These are phyloP conservation scores for Cryptosula pallasiana DNA, from an alignment of 2,888 invertebrate species.

Conservation along the genomic window DNA sequence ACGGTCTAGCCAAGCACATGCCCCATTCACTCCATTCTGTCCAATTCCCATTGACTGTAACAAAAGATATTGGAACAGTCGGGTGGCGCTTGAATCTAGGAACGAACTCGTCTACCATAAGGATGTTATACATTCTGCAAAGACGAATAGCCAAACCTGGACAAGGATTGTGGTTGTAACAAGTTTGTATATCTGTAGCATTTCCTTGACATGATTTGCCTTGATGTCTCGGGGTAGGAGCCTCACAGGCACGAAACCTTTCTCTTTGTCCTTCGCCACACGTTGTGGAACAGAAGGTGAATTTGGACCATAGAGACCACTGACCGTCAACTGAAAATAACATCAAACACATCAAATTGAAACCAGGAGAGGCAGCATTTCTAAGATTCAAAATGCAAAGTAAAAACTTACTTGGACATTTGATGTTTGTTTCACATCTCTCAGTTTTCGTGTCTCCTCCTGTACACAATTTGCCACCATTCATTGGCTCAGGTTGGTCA, in stretches of 20 bases:
- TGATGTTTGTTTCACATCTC: neutral
- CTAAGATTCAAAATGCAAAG: neutral
- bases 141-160: neutral
- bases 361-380: neutral
- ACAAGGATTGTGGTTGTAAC: constrained; percentile 15
- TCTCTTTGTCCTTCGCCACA: neutral
- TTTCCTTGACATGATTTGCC: neutral
- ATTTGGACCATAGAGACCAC: constrained; percentile 12
- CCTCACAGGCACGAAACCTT: neutral
- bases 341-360: neutral
- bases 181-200: neutral
- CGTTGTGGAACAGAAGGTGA: neutral
- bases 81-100: neutral
- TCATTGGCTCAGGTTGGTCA: neutral
- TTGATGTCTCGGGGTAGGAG: neutral
- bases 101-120: no score
- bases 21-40: neutral
- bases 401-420: constrained; percentile 8
- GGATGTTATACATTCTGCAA: no score
- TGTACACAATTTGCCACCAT: neutral
- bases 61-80: neutral
- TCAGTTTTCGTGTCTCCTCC: neutral
- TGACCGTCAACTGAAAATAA: constrained; percentile 4
- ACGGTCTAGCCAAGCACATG: neutral
- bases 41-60: constrained; percentile 8